Conservation (phyloP, 1,140 invertebrate species). For the Sweltsa coloradensis region DNA sequence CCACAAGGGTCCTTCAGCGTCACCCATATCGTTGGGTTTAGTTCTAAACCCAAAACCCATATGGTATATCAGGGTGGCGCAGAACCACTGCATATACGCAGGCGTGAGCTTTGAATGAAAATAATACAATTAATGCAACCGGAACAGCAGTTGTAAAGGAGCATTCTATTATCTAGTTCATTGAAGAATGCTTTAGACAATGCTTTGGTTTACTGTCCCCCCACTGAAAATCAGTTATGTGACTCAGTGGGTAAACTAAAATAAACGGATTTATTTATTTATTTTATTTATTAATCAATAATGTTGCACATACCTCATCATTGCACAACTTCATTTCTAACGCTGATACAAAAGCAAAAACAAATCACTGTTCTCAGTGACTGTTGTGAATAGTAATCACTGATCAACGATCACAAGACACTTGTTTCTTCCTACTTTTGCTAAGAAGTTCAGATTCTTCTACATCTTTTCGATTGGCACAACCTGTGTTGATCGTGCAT, state of each 20-base stretch:
- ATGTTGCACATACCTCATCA: neutral
- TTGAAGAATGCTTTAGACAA: neutral
- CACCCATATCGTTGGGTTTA: no score
- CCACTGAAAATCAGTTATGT: no score
- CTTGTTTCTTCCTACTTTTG: no score
- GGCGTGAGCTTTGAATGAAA: neutral
- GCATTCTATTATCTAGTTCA: neutral
- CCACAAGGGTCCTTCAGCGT: constrained; percentile 39
- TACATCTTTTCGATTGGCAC: no score
- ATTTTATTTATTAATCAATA: no score
- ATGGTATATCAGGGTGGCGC: constrained; percentile 2
- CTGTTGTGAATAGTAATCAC: neutral
- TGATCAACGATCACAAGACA: neutral
- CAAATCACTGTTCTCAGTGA: no score
- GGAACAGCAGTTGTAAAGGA: neutral
- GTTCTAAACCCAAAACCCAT: no score
- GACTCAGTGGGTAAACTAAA: no score
- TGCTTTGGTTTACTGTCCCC: no score
- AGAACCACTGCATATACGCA: constrained; percentile 2
- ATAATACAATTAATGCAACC: neutral
- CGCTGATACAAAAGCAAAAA: neutral
- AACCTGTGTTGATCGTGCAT: no score
- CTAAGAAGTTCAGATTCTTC: no score
- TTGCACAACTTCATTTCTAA: neutral
- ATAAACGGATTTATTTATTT: no score